Conservation (phyloP, 2,797 vertebrate genomes). For the Podargus strigoides region DNA sequence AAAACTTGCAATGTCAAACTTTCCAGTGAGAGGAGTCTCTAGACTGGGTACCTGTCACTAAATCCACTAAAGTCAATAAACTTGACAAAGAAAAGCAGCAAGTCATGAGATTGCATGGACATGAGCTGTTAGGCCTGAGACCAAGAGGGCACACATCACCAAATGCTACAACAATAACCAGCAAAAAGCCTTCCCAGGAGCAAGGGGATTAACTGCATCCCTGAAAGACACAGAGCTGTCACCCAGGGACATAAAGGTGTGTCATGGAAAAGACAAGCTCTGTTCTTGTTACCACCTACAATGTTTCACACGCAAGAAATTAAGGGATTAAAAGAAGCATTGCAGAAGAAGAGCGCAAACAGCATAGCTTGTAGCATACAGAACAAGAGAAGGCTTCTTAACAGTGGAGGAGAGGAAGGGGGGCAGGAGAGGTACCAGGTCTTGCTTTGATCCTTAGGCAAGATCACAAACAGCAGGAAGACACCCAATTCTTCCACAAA, state of each 20-base stretch:
- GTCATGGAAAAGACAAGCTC: not conserved
- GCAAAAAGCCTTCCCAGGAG: not conserved
- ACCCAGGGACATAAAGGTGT: not conserved
- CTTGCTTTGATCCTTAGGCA: not conserved
- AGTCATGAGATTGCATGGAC: not conserved
- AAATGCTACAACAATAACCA: not conserved
- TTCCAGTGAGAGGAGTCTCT: not conserved
- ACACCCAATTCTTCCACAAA: not conserved
- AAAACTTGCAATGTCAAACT: not conserved
- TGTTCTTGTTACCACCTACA: not conserved
- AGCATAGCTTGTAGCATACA: fast-evolving
- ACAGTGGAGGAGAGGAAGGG: not conserved
- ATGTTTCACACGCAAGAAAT: not conserved
- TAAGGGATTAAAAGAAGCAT: not conserved
- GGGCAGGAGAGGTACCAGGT: not conserved
- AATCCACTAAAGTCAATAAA: not conserved
- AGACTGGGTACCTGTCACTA: not conserved
- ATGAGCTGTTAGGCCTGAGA: not conserved
- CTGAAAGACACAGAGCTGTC: not conserved
- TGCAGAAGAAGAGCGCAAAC: not conserved
- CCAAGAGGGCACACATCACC: not conserved
- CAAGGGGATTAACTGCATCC: not conserved
- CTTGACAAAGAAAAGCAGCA: not conserved
- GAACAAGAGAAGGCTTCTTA: not conserved
- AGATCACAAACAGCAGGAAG: not conserved